These are phyloP conservation scores for Parauchenoglanis ngamensis DNA, from an alignment of 2,797 vertebrate genomes.

Conservation along the genomic window DNA sequence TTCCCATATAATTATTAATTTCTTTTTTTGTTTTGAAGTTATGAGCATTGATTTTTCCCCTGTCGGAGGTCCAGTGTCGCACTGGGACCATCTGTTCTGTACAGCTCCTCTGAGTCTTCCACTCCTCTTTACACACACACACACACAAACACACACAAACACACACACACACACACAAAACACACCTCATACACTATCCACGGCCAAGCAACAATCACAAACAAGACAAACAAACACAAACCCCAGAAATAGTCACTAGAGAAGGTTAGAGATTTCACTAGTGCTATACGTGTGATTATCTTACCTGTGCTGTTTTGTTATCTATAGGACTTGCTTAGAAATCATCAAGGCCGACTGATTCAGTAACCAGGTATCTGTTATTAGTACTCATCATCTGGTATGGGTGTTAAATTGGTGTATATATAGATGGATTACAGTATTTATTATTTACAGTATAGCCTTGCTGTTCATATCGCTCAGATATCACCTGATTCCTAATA, in stretches of 20 bases:
- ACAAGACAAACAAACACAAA: slow-evolving; percentile 47
- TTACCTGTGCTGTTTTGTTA: slow-evolving; percentile 3
- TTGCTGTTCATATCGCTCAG: not conserved
- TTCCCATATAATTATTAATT: slow-evolving; percentile 81
- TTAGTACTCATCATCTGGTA: not conserved
- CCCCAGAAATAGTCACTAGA: slow-evolving; percentile 24
- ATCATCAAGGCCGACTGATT: not conserved
- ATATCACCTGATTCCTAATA: not conserved
- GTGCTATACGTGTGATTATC: not conserved
- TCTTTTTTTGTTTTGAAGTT: slow-evolving; percentile 77
- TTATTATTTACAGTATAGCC: not conserved
- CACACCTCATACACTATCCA: slow-evolving; percentile 46
- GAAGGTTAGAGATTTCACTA: not conserved
- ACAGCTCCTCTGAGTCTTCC: slow-evolving; percentile 64
- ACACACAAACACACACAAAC: slow-evolving; percentile 37
- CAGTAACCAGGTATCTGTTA: not conserved
- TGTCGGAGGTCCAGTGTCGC: slow-evolving; percentile 78
- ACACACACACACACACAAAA: slow-evolving; percentile 43
- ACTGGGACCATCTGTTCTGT: slow-evolving; percentile 80
- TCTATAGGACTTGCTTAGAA: not conserved
- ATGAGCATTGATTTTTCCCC: slow-evolving; percentile 84
- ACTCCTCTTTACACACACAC: slow-evolving; percentile 66
- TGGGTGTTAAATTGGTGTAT: not conserved
- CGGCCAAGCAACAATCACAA: slow-evolving; percentile 51
- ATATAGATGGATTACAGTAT: not conserved